Percentiles rank a stretch among this genome's conserved stretches.
These are phyloP conservation scores for Anthopleura sola DNA, from an alignment of 64 coral and sea anemone species.

Conservation along the genomic window DNA sequence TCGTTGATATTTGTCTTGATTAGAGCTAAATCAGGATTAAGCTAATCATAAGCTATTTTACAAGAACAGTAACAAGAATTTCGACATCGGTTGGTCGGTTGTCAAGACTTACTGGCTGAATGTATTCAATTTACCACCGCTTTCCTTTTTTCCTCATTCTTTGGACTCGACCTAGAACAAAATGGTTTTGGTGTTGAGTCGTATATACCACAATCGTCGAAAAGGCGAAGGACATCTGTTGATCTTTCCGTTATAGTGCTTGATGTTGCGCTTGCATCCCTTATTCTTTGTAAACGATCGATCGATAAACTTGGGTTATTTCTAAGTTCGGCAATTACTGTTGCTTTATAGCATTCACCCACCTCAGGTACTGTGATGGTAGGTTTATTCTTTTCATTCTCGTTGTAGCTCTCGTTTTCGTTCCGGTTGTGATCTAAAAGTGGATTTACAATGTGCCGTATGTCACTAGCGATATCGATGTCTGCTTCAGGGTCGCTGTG, in stretches of 20 bases:
- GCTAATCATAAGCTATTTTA: too few species aligned
- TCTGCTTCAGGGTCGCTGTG: constrained; percentile 21
- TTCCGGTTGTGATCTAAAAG: too few species aligned
- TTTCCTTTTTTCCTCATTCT: background rate
- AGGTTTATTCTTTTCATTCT: constrained; percentile 38
- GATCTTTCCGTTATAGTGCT: background rate
- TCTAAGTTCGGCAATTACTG: constrained; percentile 29
- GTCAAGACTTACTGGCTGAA: constrained; percentile 24
- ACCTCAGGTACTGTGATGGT: constrained; percentile 36
- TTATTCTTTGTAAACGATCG: constrained; percentile 27
- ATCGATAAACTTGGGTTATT: constrained; percentile 36
- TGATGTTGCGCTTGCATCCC: constrained; percentile 17
- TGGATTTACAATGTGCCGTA: too few species aligned
- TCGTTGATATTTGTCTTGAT: too few species aligned
- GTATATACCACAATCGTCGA: constrained; percentile 52
- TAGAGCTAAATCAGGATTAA: too few species aligned
- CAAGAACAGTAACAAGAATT: too few species aligned
- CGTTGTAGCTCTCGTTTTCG: too few species aligned
- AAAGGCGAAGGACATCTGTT: constrained; percentile 26
- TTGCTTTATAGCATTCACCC: constrained; percentile 28
- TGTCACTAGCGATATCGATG: too few species aligned
- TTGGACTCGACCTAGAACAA: constrained; percentile 35
- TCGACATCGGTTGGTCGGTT: constrained; percentile 26
- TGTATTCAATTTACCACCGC: constrained; percentile 14
- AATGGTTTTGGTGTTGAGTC: constrained; percentile 9